Evolutionary conservation across 2,888 invertebrate genomes (phyloP).

Genomic region (Eupithecia dodoneata): DNA sequence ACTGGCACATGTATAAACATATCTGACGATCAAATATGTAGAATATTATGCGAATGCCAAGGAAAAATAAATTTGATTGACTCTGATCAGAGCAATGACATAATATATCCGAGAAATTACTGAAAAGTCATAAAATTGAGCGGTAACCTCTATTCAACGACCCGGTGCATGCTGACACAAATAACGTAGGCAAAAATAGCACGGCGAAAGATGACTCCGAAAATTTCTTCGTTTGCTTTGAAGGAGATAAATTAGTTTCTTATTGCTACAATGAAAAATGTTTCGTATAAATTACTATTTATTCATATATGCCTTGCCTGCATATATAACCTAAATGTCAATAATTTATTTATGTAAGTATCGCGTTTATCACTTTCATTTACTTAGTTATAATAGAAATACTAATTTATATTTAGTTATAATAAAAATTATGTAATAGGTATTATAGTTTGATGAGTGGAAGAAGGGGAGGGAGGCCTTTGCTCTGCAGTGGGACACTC

Average conservation of each 20-base stretch:
- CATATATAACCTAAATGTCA: not conserved
- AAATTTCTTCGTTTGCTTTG: not conserved
- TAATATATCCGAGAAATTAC: constrained; percentile 46
- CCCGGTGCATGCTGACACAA: constrained; percentile 56
- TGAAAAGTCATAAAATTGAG: constrained; percentile 41
- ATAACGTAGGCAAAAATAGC: constrained; percentile 63
- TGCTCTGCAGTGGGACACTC: too few species aligned
- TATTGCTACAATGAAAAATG: not conserved
- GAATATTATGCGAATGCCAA: not conserved
- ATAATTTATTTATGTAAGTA: not conserved
- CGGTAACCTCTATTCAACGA: constrained; percentile 41
- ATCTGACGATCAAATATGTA: not conserved
- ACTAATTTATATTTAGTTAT: too few species aligned
- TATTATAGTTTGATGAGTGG: too few species aligned
- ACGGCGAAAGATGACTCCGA: constrained; percentile 49
- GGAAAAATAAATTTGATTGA: constrained; percentile 18
- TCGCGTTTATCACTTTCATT: not conserved
- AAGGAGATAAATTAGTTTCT: not conserved
- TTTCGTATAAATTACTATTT: not conserved
- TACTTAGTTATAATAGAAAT: not conserved
- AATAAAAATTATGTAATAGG: too few species aligned
- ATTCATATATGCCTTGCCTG: not conserved
- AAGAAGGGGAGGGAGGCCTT: too few species aligned
- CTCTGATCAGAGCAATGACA: constrained; percentile 30
- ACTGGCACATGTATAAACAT: not conserved